These are phyloP conservation scores for Gastracanthus pulcherrimus DNA, from an alignment of 2,888 invertebrate species.

Conservation along the genomic window DNA sequence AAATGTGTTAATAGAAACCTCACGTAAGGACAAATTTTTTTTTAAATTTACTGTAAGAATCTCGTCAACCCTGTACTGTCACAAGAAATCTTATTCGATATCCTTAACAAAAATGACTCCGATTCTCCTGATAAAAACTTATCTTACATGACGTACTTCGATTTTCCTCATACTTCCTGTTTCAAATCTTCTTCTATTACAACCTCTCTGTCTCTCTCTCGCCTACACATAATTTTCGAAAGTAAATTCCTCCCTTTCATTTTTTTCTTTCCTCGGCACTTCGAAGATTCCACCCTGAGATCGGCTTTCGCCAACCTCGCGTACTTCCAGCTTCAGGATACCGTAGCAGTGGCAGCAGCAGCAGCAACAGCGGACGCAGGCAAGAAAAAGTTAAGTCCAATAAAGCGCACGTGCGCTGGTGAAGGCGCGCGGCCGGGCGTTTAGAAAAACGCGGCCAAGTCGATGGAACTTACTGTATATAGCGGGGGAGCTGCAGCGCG, in stretches of 20 bases:
- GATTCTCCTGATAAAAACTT: too few relatives aligned
- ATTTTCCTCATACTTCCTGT: too few relatives aligned
- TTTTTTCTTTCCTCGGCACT: background rate
- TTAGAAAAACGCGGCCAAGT: slow-evolving; percentile 48
- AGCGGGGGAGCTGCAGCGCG: background rate
- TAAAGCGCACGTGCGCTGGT: slow-evolving; percentile 44
- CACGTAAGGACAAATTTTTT: too few relatives aligned
- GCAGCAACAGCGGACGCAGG: background rate
- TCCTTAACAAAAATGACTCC: too few relatives aligned
- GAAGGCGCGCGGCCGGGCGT: background rate
- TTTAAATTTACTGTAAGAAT: too few relatives aligned
- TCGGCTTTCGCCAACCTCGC: background rate
- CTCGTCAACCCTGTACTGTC: too few relatives aligned
- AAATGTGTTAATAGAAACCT: too few relatives aligned
- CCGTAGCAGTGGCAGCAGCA: background rate
- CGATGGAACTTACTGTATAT: too few relatives aligned
- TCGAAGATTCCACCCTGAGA: background rate
- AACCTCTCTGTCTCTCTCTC: background rate
- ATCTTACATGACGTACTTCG: too few relatives aligned
- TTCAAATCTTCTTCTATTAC: background rate
- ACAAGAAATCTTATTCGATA: too few relatives aligned
- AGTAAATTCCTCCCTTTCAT: background rate
- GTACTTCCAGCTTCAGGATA: too few relatives aligned
- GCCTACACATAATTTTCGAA: background rate
- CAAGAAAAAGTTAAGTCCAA: slow-evolving; percentile 44